Base-by-base conservation (phyloP, 2,888 invertebrate species). In the Perdita meconis region DNA sequence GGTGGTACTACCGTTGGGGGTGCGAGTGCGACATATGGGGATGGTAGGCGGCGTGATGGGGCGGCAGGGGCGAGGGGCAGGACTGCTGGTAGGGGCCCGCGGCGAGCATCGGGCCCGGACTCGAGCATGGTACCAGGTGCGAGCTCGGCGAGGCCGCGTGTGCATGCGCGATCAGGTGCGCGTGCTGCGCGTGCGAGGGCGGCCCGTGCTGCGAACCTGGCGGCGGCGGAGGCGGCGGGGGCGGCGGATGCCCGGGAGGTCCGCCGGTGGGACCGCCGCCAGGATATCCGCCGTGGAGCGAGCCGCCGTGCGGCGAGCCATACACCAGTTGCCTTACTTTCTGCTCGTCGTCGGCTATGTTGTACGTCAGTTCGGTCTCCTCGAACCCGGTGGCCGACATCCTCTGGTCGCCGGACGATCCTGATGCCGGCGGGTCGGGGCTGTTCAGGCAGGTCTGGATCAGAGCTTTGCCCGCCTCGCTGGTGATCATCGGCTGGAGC, bases 301-400 rank as follows among this genome's bases (percentile, higher is more conserved):
- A 84, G 93, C 95, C 95, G 93, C 95, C 95, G 92, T 94, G 94
- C 93, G 95, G 95, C 93, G 95, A 94, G 87, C 92, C 92, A 94
- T 97, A 97, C 94, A 97, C 97, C 96, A 97, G 95, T 96, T 97
- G 97, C 94, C 97, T 97, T 97, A 97, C 97, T 97, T 97, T 97
- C 95, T 97, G 96, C 93, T 98, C 96, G 95, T 97, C 97, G 94
- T 97, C 97, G 93, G 96, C 96, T 93, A 97, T 96, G 94, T 97
- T 97, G 95, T 98, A 99, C 90, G 98, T 98, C 90, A 99, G 96
- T 94, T 99, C 99, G 84, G 98, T 98, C 94, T 99, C 99, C 94
- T 99, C 98, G 95, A 98, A 99, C 89, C 99, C 99, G 70, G 98
- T 98, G 81, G 98, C 98, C 77, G 98, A 98, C 98, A 98, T 99